Evolutionary conservation across 2,797 vertebrate species (phyloP).

Genomic region (Neosalanx taihuensis): DNA sequence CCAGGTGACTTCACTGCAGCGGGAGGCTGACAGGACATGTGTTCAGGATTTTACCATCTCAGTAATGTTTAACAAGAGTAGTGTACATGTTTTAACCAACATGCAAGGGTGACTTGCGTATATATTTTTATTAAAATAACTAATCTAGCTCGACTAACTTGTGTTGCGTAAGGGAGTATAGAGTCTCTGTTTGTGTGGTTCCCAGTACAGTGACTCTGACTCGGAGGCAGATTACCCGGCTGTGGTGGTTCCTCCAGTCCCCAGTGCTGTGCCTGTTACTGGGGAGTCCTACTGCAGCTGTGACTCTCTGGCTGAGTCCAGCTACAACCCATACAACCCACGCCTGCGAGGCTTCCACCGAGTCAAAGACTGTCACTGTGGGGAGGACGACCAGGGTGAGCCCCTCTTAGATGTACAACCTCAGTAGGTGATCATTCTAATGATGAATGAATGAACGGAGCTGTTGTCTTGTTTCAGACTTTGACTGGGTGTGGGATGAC

Average conservation of each 20-base stretch:
- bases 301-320: conserved; percentile 75
- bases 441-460: too few relatives aligned
- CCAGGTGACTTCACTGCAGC: conserved; percentile 72
- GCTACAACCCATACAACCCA: conserved; percentile 9
- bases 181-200: too few relatives aligned
- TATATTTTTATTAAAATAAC: too few relatives aligned
- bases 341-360: conserved; percentile 62
- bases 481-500: conserved; percentile 93
- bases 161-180: too few relatives aligned
- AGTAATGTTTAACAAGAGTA: too few relatives aligned
- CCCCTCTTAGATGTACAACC: background rate
- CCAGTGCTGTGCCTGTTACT: conserved; percentile 70
- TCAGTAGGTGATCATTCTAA: background rate
- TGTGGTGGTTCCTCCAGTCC: conserved; percentile 72
- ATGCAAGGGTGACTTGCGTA: too few relatives aligned
- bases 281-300: conserved; percentile 91
- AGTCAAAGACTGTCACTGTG: conserved; percentile 80
- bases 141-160: too few relatives aligned
- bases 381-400: conserved; percentile 87
- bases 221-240: conserved; percentile 75
- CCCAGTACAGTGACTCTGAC: conserved; percentile 80
- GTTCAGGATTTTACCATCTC: too few relatives aligned
- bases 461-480: conserved; percentile 67
- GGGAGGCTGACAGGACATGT: background rate
- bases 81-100: too few relatives aligned